These are phyloP conservation scores for Opisthocomus hoazin DNA, from an alignment of 2,113 vertebrate genomes.

Conservation along the genomic window DNA sequence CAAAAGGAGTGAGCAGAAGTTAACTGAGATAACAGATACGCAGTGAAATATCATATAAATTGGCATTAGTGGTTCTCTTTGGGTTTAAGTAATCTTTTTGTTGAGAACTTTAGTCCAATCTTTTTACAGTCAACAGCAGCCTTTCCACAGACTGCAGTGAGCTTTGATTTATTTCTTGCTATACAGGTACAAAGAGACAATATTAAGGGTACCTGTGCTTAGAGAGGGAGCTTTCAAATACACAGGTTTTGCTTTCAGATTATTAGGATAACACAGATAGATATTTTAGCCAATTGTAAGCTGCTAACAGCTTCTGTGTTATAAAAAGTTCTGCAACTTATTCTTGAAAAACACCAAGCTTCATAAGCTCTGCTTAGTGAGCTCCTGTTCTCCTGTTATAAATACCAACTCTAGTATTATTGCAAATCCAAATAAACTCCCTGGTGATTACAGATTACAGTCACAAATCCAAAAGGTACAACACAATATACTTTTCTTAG, in stretches of 20 bases:
- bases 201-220: background rate
- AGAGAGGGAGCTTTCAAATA: background rate
- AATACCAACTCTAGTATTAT: slow-evolving; percentile 64
- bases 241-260: background rate
- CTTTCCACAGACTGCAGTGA: background rate
- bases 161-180: background rate
- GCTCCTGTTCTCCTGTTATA: slow-evolving; percentile 36
- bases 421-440: slow-evolving; percentile 72
- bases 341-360: slow-evolving; percentile 39
- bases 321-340: slow-evolving; percentile 36
- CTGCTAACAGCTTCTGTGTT: background rate
- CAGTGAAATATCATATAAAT: background rate
- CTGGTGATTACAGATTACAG: slow-evolving; percentile 68
- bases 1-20: background rate
- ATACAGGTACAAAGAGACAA: background rate
- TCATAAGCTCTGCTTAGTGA: slow-evolving; percentile 26
- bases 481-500: slow-evolving; percentile 62
- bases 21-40: background rate
- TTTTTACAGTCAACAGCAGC: background rate
- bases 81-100: background rate
- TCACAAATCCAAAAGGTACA: slow-evolving; percentile 68
- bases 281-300: slow-evolving; percentile 33
- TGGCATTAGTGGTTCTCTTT: background rate
- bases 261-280: background rate
- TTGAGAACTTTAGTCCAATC: background rate